These are phyloP conservation scores for Scolanthus callimorphus DNA, from an alignment of 92 coral and sea anemone genomes.

Conservation along the genomic window DNA sequence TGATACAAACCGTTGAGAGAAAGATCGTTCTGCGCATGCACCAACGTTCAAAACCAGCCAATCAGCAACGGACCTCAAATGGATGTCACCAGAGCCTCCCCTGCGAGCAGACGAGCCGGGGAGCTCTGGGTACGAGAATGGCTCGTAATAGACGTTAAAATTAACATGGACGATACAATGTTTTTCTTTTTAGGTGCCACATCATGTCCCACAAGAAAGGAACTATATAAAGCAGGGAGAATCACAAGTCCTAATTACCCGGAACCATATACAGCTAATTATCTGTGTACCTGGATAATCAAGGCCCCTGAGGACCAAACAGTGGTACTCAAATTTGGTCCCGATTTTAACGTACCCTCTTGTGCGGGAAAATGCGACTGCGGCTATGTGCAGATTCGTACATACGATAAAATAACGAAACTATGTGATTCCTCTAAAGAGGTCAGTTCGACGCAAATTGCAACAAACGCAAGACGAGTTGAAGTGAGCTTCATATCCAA, in stretches of 20 bases:
- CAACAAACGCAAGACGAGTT: conserved; percentile 21
- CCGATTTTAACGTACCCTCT: conserved; percentile 30
- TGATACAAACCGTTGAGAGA: too few species aligned
- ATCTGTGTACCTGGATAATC: conserved; percentile 56
- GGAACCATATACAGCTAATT: conserved; percentile 38
- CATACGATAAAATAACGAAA: conserved; percentile 3
- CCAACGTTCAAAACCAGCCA: too few species aligned
- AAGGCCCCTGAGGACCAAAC: conserved; percentile 37
- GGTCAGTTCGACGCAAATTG: conserved; percentile 12
- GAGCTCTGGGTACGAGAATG: too few species aligned
- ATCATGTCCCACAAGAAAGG: conserved; percentile 29
- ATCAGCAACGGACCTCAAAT: too few species aligned
- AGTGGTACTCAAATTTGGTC: conserved; percentile 23
- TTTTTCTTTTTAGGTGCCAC: background rate
- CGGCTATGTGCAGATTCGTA: conserved; percentile 43
- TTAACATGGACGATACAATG: too few species aligned
- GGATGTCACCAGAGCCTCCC: too few species aligned
- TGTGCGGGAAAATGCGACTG: too few species aligned
- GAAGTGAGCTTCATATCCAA: conserved; percentile 34
- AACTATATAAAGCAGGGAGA: conserved; percentile 21
- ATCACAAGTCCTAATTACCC: conserved; percentile 50
- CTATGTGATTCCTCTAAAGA: background rate
- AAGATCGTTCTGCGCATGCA: too few species aligned
- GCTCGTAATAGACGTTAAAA: too few species aligned
- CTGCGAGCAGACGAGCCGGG: too few species aligned